A percentile compares a stretch with the other conserved stretches of the same genome.
Conservation (phyloP, 2,888 invertebrate genomes). For the Gnatocerus cornutus region DNA sequence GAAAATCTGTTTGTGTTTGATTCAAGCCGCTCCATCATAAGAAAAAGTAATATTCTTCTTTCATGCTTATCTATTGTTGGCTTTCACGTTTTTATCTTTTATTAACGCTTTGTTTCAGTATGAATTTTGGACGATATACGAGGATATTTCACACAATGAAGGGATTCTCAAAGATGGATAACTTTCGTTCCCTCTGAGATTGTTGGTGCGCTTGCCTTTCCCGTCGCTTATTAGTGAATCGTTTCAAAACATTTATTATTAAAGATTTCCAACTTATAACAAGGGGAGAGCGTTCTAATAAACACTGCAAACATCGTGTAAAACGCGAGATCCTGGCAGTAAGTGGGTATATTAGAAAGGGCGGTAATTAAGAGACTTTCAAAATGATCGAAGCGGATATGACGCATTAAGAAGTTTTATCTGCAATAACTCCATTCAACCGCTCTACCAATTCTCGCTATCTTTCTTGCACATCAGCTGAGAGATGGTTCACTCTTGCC, state of each 20-base stretch:
- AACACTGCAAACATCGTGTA: slow-evolving; percentile 44
- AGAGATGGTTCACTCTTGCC: neutral
- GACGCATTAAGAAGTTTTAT: slow-evolving; percentile 49
- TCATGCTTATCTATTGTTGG: too few species aligned
- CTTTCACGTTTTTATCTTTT: too few species aligned
- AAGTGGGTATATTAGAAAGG: slow-evolving; percentile 41
- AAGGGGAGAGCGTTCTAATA: slow-evolving; percentile 40
- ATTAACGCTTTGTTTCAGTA: too few species aligned
- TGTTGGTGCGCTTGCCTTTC: slow-evolving; percentile 24
- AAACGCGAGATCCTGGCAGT: slow-evolving; percentile 23
- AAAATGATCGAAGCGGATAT: slow-evolving; percentile 47
- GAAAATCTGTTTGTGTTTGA: neutral
- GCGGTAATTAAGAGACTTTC: slow-evolving; percentile 50
- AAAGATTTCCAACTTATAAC: slow-evolving; percentile 41
- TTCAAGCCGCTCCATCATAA: neutral
- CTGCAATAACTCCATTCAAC: slow-evolving; percentile 44
- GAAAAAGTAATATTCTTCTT: too few species aligned
- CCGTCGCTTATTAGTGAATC: slow-evolving; percentile 39
- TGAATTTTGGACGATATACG: too few species aligned
- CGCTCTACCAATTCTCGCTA: slow-evolving; percentile 31
- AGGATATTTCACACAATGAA: slow-evolving; percentile 4
- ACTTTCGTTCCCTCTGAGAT: slow-evolving; percentile 14
- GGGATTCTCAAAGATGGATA: slow-evolving; percentile 28
- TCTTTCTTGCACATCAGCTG: slow-evolving; percentile 27
- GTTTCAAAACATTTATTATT: slow-evolving; percentile 47